phyloP scores from a whole-genome alignment of 2,113 vertebrate species.

The Andinoacara biseriatus region DNA sequence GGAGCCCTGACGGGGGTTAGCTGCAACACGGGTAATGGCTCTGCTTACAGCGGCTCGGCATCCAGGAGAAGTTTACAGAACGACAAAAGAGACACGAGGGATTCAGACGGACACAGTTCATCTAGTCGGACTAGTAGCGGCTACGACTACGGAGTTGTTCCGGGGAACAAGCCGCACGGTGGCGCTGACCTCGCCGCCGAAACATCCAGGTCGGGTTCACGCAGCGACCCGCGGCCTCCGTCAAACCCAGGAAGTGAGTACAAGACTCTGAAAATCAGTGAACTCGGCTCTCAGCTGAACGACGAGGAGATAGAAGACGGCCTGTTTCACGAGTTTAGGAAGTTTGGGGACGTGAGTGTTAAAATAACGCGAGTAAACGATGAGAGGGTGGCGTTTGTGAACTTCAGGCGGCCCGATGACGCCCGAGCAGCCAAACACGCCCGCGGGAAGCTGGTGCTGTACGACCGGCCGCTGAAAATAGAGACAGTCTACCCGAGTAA shows the following conservation, averaged over 20 bases:
- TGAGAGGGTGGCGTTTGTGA: slow-evolving; percentile 92
- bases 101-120: slow-evolving; percentile 80
- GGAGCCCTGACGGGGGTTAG: slow-evolving; percentile 63
- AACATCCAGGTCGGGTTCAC: slow-evolving; percentile 69
- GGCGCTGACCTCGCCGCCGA: slow-evolving; percentile 65
- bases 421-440: slow-evolving; percentile 94
- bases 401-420: slow-evolving; percentile 93
- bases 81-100: slow-evolving; percentile 85
- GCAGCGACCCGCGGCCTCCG: slow-evolving; percentile 73
- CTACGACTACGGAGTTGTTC: slow-evolving; percentile 73
- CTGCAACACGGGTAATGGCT: slow-evolving; percentile 77
- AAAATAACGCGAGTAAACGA: slow-evolving; percentile 92
- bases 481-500: slow-evolving; percentile 88
- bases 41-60: slow-evolving; percentile 74
- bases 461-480: slow-evolving; percentile 93
- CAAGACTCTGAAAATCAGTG: slow-evolving; percentile 95
- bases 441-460: slow-evolving; percentile 90
- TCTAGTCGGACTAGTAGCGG: slow-evolving; percentile 81
- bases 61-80: slow-evolving; percentile 80
- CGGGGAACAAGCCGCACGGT: slow-evolving; percentile 51
- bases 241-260: slow-evolving; percentile 84
- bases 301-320: slow-evolving; percentile 97
- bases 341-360: slow-evolving; percentile 95
- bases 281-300: slow-evolving; percentile 91
- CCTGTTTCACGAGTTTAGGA: slow-evolving; percentile 95